Base-by-base conservation (phyloP, 2,797 vertebrate genomes). In the Meda fulgida region DNA sequence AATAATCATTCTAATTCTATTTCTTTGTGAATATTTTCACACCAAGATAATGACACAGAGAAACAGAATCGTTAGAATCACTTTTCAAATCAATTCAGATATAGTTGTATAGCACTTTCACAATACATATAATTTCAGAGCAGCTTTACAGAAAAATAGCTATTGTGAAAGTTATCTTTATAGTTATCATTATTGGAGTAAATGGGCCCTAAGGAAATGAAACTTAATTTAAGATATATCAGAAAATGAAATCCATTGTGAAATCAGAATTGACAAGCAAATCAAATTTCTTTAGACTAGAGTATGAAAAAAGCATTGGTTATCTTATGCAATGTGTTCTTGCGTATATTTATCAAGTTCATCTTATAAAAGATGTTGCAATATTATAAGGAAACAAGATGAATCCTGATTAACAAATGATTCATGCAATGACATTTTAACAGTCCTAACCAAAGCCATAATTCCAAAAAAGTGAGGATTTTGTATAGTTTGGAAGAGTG, bases 401-500 rank as follows among this genome's bases (percentile, higher is more conserved):
- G 5, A 60, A 60, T 60, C 6, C 5, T 26, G n/a, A 63, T 29
- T 29, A 14, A 13, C 55, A 31, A 31, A n/a, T 4, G 0, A n/a
- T 77, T 38, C 21, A 9, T 31, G 10, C 18, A 58, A 36, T 38
- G 2, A 36, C 21, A n/a, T 77, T 58, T 76, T 58, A 21, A 71
- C 58, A 78, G 36, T 38, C 71, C 43, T 14, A n/a, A 66, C 51
- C 29, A 53, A 36, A 73, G 60, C 31, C 34, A n/a, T 76, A 43
- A 66, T 43, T 53, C 18, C 70, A 40, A 71, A 65, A 70, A 72
- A 48, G n/a, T 51, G 23, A 60, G 65, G 60, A 72, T 75, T 43
- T 34, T 19, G 34, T 67, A 34, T n/a, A 65, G 63, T 85, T 72
- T 86, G 78, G 78, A 77, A 70, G 53, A 89, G 86, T 84, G 77